Percentiles rank a stretch among this genome's conserved stretches.
Conservation (phyloP, 2,888 invertebrate genomes). For the Onthophagus sagittarius region DNA sequence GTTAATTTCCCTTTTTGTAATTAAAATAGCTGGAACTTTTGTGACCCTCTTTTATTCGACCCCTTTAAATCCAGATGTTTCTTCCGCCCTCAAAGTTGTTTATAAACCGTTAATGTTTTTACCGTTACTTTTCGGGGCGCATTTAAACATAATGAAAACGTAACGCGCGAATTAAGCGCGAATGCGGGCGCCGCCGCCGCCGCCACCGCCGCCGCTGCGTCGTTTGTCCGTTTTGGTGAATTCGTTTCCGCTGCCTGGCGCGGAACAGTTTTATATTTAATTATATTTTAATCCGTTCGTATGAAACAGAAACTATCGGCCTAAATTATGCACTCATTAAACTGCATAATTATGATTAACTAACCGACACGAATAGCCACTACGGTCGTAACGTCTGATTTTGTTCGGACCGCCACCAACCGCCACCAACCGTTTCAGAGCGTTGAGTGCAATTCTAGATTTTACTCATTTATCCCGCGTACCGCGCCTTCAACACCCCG, state of each 20-base stretch:
- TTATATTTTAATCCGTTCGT: neutral
- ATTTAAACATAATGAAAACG: neutral
- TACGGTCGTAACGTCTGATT: neutral
- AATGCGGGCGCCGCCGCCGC: neutral
- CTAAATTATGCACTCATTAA: neutral
- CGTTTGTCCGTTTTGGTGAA: neutral
- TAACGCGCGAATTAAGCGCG: neutral
- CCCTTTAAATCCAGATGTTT: neutral
- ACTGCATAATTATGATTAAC: neutral
- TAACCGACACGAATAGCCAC: neutral
- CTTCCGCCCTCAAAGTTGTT: neutral
- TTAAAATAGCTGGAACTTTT: neutral
- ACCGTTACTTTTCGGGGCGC: neutral
- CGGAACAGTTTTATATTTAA: neutral
- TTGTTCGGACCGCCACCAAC: neutral
- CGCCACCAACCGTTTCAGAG: neutral
- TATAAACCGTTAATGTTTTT: neutral
- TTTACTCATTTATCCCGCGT: neutral
- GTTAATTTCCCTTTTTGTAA: neutral
- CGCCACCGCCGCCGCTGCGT: neutral
- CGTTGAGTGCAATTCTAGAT: neutral
- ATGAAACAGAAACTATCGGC: neutral
- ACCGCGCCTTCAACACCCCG: neutral
- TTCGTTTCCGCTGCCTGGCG: neutral
- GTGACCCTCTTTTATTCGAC: neutral